A percentile compares a stretch with the other conserved stretches of the same genome.
Evolutionary conservation across 2,888 invertebrate genomes (phyloP).

Genomic region (Macrosoma leucophasiata): DNA sequence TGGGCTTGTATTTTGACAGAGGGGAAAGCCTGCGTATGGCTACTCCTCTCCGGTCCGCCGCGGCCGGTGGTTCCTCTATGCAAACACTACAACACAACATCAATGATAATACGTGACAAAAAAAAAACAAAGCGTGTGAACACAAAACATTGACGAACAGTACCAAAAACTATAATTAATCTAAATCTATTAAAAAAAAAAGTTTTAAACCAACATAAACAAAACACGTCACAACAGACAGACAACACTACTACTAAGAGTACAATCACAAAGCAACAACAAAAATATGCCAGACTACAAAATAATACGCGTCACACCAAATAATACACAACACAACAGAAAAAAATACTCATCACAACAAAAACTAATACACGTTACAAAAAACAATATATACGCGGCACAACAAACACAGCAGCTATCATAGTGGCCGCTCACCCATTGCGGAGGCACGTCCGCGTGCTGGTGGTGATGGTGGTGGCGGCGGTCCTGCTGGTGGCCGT

Average conservation of each 20-base stretch:
- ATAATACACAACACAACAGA: background rate
- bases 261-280: too few species aligned
- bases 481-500: conserved; percentile 68
- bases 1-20: too few species aligned
- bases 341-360: too few species aligned
- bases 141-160: background rate
- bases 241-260: background rate
- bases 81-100: too few species aligned
- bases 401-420: background rate
- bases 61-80: too few species aligned
- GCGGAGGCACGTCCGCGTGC: conserved; percentile 69
- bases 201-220: background rate
- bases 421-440: conserved; percentile 43
- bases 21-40: too few species aligned
- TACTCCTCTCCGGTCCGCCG: too few species aligned
- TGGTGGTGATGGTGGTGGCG: conserved; percentile 57
- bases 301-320: background rate
- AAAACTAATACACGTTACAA: conserved; percentile 1
- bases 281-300: background rate
- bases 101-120: too few species aligned
- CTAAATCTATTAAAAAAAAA: background rate
- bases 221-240: background rate
- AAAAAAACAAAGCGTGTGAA: too few species aligned
- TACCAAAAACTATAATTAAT: background rate
- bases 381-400: conserved; percentile 1